These are phyloP conservation scores for Pogoniulus pusillus DNA, from an alignment of 2,797 vertebrate genomes.

Conservation along the genomic window DNA sequence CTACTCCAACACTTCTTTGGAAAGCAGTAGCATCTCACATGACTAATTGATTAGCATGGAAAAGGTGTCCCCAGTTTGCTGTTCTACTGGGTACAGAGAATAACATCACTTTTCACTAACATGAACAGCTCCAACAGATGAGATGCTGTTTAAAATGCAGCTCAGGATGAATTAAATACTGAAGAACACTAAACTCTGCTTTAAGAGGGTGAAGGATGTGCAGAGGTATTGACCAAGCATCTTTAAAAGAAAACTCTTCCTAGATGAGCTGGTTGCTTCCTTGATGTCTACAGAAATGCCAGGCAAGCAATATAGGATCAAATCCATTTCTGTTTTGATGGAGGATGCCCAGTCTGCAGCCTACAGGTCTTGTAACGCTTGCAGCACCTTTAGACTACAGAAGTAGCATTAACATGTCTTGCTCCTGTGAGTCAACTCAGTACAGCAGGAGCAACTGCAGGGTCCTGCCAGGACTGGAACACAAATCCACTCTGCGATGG, in stretches of 20 bases:
- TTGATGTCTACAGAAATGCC: neutral
- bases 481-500: too few species aligned
- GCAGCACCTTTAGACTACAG: neutral
- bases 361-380: neutral
- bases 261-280: neutral
- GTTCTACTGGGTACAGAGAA: neutral
- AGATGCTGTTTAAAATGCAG: neutral
- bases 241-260: neutral
- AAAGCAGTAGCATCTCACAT: neutral
- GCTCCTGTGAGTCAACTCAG: neutral
- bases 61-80: conserved; percentile 37
- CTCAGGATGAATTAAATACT: neutral
- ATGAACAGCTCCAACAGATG: neutral
- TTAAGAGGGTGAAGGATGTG: neutral
- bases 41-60: conserved; percentile 56
- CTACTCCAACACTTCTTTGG: conserved; percentile 35
- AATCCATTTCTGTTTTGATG: neutral
- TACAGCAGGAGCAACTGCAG: neutral
- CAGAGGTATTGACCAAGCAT: neutral
- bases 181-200: neutral
- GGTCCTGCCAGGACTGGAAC: neutral
- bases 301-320: neutral
- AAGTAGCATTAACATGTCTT: neutral
- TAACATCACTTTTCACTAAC: neutral
- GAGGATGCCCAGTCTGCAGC: neutral